phyloP scores from a whole-genome alignment of 2,888 invertebrate genomes.

The Drosophila macrospina region DNA sequence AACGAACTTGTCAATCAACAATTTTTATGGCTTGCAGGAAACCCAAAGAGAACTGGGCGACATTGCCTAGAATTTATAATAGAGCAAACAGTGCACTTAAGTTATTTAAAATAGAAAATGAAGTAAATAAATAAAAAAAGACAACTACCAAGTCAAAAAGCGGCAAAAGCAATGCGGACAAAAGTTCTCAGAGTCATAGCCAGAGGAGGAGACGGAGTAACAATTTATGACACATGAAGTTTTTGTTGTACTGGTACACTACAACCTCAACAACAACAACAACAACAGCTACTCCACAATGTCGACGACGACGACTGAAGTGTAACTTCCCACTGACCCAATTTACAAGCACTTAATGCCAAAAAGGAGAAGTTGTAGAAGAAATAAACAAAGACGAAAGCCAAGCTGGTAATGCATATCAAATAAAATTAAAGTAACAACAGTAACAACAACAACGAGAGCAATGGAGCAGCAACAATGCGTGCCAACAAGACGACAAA shows the following conservation, averaged over 20 bases:
- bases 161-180: constrained; percentile 28
- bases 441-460: constrained; percentile 41
- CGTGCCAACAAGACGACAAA: constrained; percentile 78
- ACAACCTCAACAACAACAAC: constrained; percentile 28
- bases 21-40: constrained; percentile 8
- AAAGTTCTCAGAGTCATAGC: constrained; percentile 67
- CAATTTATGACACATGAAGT: constrained; percentile 77
- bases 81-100: constrained; percentile 27
- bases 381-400: constrained; percentile 81
- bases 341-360: constrained; percentile 83
- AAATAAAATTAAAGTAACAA: constrained; percentile 76
- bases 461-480: constrained; percentile 66
- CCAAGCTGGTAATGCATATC: constrained; percentile 80
- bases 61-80: constrained; percentile 33
- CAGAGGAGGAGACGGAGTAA: constrained; percentile 53
- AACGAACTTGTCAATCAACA: constrained; percentile 62
- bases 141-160: constrained; percentile 37
- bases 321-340: constrained; percentile 84
- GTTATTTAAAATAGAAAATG: constrained; percentile 19
- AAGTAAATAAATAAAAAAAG: constrained; percentile 62
- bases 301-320: constrained; percentile 63
- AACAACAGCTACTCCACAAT: constrained; percentile 36
- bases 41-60: constrained; percentile 21
- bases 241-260: constrained; percentile 41
- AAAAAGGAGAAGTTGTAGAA: constrained; percentile 82